Conservation (phyloP, 2,888 invertebrate genomes). For the Meiosimyza platycephala region DNA sequence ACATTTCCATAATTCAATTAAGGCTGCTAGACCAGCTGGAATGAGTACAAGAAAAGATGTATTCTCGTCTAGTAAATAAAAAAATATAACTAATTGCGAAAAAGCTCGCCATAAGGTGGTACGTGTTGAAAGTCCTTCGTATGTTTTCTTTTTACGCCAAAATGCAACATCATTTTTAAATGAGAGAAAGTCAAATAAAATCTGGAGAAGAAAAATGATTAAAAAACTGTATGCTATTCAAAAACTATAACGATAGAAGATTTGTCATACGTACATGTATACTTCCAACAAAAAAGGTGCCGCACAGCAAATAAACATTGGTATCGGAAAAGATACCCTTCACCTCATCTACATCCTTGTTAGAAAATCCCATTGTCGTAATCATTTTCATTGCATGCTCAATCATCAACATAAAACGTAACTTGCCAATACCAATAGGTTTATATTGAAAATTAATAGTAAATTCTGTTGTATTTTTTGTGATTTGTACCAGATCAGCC, state of each 20-base stretch:
- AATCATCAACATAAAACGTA: constrained; percentile 82
- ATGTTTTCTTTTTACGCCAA: constrained; percentile 87
- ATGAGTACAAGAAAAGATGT: constrained; percentile 89
- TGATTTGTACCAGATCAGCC: constrained; percentile 78
- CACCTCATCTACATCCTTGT: constrained; percentile 95
- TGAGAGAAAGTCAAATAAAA: constrained; percentile 95
- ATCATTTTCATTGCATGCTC: constrained; percentile 80
- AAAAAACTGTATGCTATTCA: background rate
- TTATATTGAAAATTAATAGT: constrained; percentile 78
- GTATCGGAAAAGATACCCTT: constrained; percentile 97
- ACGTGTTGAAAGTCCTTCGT: constrained; percentile 89
- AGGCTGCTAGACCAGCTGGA: constrained; percentile 85
- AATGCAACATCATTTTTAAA: constrained; percentile 98
- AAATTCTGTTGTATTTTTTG: constrained; percentile 71
- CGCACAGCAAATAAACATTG: constrained; percentile 88
- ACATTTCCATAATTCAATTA: constrained; percentile 98
- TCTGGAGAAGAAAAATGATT: constrained; percentile 70
- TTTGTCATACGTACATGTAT: constrained; percentile 81
- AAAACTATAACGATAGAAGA: background rate
- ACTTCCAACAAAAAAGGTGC: constrained; percentile 90
- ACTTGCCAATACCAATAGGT: constrained; percentile 83
- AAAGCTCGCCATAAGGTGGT: constrained; percentile 95
- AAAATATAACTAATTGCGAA: constrained; percentile 90
- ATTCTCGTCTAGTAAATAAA: constrained; percentile 91
- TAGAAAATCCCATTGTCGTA: constrained; percentile 76